Evolutionary conservation across 2,113 vertebrate species (phyloP).

Genomic region (Pagrus major): DNA sequence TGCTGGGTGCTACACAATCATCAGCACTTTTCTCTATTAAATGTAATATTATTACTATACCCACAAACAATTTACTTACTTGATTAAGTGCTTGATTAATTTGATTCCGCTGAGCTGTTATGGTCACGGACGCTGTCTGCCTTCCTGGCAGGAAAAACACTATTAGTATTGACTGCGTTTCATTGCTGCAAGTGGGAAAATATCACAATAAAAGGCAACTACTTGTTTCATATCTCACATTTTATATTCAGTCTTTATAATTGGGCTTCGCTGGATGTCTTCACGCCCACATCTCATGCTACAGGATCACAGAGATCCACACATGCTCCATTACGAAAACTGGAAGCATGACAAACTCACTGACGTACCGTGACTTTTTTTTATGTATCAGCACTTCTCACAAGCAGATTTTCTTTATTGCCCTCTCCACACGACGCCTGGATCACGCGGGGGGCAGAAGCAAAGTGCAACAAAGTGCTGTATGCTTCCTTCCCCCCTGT

Average conservation of each 20-base stretch:
- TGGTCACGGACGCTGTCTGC: not conserved
- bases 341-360: not conserved
- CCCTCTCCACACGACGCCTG: too few species aligned
- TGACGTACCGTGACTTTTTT: too few species aligned
- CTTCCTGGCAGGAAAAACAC: conserved; percentile 10
- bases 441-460: too few species aligned
- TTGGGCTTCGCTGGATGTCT: not conserved
- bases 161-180: conserved; percentile 28
- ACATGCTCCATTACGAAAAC: not conserved
- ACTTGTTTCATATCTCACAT: conserved; percentile 16
- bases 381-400: too few species aligned
- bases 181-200: not conserved
- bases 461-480: too few species aligned
- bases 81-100: conserved; percentile 52
- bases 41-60: conserved; percentile 26
- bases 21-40: not conserved
- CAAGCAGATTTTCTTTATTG: too few species aligned
- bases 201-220: not conserved
- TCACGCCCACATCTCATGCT: not conserved
- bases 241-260: not conserved
- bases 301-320: not conserved
- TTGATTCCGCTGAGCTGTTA: conserved; percentile 40
- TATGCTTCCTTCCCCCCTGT: too few species aligned
- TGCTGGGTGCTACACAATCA: not conserved
- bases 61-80: conserved; percentile 39